These are phyloP conservation scores for Cerceris ruficornis DNA, from an alignment of 2,888 invertebrate species.

Conservation along the genomic window DNA sequence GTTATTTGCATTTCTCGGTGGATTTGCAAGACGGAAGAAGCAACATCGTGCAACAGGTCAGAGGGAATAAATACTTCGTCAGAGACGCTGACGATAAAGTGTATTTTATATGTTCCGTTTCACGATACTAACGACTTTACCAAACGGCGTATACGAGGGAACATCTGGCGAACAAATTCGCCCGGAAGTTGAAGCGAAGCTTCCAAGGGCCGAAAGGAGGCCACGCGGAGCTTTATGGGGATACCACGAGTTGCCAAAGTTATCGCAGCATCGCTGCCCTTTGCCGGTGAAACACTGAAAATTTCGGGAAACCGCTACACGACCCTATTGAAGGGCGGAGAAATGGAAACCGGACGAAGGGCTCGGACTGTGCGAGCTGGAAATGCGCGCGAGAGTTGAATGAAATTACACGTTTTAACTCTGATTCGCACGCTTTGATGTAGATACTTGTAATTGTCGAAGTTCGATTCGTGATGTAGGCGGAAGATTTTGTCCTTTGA, in stretches of 20 bases:
- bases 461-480: no score
- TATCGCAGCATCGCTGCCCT: background rate
- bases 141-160: background rate
- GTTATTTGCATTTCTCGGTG: no score
- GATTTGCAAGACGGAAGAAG: no score
- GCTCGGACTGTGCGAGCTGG: background rate
- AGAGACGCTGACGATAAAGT: no score
- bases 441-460: no score
- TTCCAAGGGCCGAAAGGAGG: background rate
- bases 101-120: no score
- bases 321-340: constrained; percentile 15
- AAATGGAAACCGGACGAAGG: constrained; percentile 27
- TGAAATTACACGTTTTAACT: no score
- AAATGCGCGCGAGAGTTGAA: background rate
- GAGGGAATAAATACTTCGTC: no score
- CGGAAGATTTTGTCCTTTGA: no score
- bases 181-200: background rate
- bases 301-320: constrained; percentile 27
- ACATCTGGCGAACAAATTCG: background rate
- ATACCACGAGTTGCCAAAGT: background rate
- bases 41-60: no score
- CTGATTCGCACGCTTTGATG: no score
- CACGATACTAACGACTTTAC: no score
- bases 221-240: background rate
- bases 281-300: constrained; percentile 1